These are phyloP conservation scores for Zygaena filipendulae DNA, from an alignment of 2,888 invertebrate species.

Conservation along the genomic window DNA sequence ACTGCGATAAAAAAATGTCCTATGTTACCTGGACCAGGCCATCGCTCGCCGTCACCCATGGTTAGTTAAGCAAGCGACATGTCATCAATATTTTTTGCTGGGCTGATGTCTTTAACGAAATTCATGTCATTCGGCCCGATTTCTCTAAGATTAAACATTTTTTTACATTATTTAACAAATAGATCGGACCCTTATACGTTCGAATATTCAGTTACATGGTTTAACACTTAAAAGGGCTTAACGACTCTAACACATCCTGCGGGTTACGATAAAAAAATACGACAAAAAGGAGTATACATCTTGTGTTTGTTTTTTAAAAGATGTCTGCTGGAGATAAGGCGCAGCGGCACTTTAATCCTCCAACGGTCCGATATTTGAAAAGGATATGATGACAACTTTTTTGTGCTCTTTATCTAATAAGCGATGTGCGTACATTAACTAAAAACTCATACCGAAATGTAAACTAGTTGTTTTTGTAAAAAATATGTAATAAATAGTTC, in stretches of 20 bases:
- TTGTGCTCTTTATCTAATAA: conserved; percentile 60
- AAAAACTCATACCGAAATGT: no score
- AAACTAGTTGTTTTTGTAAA: no score
- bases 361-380: conserved; percentile 65
- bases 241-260: conserved; percentile 69
- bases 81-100: conserved; percentile 61
- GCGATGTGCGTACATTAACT: conserved; percentile 18
- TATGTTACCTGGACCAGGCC: conserved; percentile 36
- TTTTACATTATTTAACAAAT: conserved; percentile 66
- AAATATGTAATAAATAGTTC: no score
- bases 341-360: conserved; percentile 65
- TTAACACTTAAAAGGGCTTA: conserved; percentile 70
- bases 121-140: conserved; percentile 65
- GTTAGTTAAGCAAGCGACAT: conserved; percentile 44
- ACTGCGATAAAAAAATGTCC: conserved; percentile 39
- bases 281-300: conserved; percentile 62
- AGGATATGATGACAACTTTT: conserved; percentile 67
- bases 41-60: conserved; percentile 40
- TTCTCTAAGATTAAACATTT: conserved; percentile 59
- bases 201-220: conserved; percentile 69
- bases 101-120: conserved; percentile 63
- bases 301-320: conserved; percentile 69
- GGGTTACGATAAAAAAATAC: conserved; percentile 64
- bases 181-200: conserved; percentile 63
- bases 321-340: conserved; percentile 64